These are phyloP conservation scores for Periophthalmus modestus DNA, from an alignment of 2,113 vertebrate species.

Conservation along the genomic window DNA sequence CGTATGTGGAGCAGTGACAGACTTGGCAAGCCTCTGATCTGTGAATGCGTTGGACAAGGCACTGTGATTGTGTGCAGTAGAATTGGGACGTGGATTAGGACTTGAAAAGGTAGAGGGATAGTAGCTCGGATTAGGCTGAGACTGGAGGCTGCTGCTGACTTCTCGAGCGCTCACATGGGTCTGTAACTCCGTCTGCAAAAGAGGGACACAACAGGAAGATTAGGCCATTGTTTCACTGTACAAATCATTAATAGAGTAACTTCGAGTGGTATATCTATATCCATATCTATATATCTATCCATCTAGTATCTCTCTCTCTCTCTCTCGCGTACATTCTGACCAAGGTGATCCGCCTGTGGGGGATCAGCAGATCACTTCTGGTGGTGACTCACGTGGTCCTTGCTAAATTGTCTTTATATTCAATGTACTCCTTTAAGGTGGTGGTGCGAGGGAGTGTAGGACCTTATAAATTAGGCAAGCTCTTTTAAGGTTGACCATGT, in stretches of 20 bases:
- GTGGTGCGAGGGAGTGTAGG: too few species aligned
- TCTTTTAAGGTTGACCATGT: too few species aligned
- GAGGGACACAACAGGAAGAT: constrained; percentile 2
- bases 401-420: too few species aligned
- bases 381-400: too few species aligned
- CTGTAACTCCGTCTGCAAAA: constrained; percentile 75
- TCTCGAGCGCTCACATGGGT: constrained; percentile 68
- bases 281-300: too few species aligned
- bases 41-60: neutral
- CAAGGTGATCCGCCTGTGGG: too few species aligned
- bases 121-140: constrained; percentile 55
- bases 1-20: neutral
- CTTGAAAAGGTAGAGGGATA: constrained; percentile 1
- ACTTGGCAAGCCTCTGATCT: constrained; percentile 16
- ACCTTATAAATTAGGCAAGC: too few species aligned
- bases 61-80: neutral
- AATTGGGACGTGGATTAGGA: constrained; percentile 5
- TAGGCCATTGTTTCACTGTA: constrained; percentile 6
- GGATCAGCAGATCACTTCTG: too few species aligned
- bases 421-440: too few species aligned
- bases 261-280: too few species aligned
- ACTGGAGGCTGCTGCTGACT: constrained; percentile 67
- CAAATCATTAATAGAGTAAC: neutral
- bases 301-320: too few species aligned
- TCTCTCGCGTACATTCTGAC: too few species aligned